Evolutionary conservation across 2,797 vertebrate species (phyloP).

Genomic region (Gallinago stenura): DNA sequence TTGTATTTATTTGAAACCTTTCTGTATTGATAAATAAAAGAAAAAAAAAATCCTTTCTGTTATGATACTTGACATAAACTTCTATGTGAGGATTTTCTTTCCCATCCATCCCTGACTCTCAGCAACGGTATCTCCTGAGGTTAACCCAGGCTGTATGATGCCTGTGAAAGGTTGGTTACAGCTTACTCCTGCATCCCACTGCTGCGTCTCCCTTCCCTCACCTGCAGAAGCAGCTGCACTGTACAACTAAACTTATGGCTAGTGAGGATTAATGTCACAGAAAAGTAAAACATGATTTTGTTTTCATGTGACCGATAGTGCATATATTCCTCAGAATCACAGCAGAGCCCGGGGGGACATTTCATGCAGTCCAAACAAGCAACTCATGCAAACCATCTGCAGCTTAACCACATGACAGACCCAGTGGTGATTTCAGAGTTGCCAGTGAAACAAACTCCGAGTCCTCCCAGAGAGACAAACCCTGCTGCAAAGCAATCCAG

Average conservation of each 20-base stretch:
- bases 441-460: constrained; percentile 70
- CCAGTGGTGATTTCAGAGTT: constrained; percentile 73
- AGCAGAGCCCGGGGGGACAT: constrained; percentile 57
- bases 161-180: neutral
- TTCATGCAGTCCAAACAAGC: constrained; percentile 67
- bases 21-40: neutral
- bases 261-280: constrained; percentile 58
- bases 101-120: neutral
- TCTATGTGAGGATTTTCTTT: neutral
- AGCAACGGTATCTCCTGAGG: neutral
- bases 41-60: neutral
- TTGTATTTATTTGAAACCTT: neutral
- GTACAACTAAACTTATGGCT: constrained; percentile 19
- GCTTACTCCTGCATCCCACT: neutral
- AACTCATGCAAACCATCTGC: constrained; percentile 73
- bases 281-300: constrained; percentile 61
- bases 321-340: constrained; percentile 66
- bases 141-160: neutral
- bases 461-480: constrained; percentile 67
- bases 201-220: neutral
- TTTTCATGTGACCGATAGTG: constrained; percentile 62
- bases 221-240: neutral
- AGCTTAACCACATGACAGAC: constrained; percentile 70
- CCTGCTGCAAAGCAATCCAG: constrained; percentile 58
- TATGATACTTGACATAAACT: neutral